Base-by-base conservation (phyloP, 2,888 invertebrate species). In the Minunthozetes semirufus region DNA sequence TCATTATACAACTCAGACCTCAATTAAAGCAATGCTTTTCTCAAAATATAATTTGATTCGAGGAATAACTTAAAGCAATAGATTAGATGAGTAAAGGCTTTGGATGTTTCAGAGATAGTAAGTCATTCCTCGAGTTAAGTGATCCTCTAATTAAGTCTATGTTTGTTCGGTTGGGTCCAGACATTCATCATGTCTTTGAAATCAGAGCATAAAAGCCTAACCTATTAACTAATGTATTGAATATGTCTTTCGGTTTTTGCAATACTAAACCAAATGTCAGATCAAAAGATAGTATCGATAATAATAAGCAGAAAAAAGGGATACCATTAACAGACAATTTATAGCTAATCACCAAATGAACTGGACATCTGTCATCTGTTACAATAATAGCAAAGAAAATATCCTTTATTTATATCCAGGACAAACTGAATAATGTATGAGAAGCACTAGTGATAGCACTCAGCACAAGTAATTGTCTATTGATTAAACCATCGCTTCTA, bases 161-260 rank as follows among this genome's bases (percentile, higher is more conserved):
- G 17, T 66, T 17, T 38, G 66, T 33, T 66, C 66, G 19, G 42
- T 38, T 66, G 38, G 4, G 27, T n/a, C n/a, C 19, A 42, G 19
- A 19, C 66, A 66, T 66, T 66, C 13, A 66, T 66, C 66, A 66
- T 66, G 19, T 59, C 15, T 17, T n/a, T 66, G 9, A 66, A 66
- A 8, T 27, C 19, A 42, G 15, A 25, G 63, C 63, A 33, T 63
- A 27, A 17, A 29, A 19, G 33, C 27, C 29, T 29, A 59, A 59
- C 27, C 59, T 27, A 42, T 42, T 42, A 42, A 42, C 42, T 42
- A 42, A 42, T 42, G 42, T 42, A 42, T 66, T 29, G 59, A 13
- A 13, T 56, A 13, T 19, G 48, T 53, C 53, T 63, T 27, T 33
- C 19, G 17, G 66, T 66, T 42, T 5, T 42, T 13, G n/a, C 19